A percentile compares a stretch with the other conserved stretches of the same genome.
Conservation (phyloP, 2,888 invertebrate species). For the Idaea dimidiata region DNA sequence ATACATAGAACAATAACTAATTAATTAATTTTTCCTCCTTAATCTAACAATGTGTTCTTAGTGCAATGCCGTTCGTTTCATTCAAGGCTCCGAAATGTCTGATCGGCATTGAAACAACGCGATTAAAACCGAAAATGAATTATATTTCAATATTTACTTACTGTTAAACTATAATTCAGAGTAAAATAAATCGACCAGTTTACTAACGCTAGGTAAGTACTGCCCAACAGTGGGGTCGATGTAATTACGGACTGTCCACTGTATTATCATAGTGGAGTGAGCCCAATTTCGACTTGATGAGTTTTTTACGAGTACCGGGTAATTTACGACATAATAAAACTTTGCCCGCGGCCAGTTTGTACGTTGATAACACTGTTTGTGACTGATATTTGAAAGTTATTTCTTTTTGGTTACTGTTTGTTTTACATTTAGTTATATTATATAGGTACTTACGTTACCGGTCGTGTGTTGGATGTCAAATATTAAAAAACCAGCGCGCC, state of each 20-base stretch:
- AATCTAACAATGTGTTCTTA: too few relatives aligned
- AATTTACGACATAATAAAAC: slow-evolving; percentile 69
- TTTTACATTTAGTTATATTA: not conserved
- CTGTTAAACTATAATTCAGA: not conserved
- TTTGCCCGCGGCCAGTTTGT: slow-evolving; percentile 30
- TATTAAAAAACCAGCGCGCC: too few relatives aligned
- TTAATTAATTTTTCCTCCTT: too few relatives aligned
- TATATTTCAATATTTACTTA: too few relatives aligned
- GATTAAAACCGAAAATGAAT: too few relatives aligned
- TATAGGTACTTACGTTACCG: too few relatives aligned
- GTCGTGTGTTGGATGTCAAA: not conserved
- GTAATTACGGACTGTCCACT: slow-evolving; percentile 66
- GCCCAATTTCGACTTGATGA: slow-evolving; percentile 74
- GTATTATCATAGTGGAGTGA: slow-evolving; percentile 71
- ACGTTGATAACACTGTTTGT: slow-evolving; percentile 48
- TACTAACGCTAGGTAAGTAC: not conserved
- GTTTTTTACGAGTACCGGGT: slow-evolving; percentile 75
- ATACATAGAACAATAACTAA: too few relatives aligned
- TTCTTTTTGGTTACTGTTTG: not conserved
- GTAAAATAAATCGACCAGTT: not conserved
- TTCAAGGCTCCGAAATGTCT: too few relatives aligned
- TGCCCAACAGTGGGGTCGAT: not conserved
- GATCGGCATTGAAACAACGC: too few relatives aligned
- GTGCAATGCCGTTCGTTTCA: too few relatives aligned
- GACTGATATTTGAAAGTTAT: not conserved